These are phyloP conservation scores for Agrenia bidenticulata DNA, from an alignment of 2,888 invertebrate species.

Conservation along the genomic window DNA sequence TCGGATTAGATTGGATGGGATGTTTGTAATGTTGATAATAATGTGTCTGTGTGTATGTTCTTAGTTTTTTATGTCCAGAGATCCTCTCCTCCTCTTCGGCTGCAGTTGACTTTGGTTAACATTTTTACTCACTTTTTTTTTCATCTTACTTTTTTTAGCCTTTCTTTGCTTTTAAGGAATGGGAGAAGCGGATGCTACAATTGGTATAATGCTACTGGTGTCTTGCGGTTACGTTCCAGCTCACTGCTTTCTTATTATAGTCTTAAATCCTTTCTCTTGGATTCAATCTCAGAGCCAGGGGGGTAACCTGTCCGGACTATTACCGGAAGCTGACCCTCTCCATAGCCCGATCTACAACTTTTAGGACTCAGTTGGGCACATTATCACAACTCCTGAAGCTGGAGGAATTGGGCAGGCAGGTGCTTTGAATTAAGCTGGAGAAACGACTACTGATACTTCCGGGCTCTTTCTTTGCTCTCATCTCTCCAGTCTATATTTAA, in stretches of 20 bases:
- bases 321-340: too few species aligned
- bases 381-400: too few species aligned
- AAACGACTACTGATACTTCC: too few species aligned
- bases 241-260: constrained; percentile 8
- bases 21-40: constrained; percentile 18
- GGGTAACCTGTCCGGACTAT: too few species aligned
- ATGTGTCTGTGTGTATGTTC: constrained; percentile 8
- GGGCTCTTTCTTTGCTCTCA: too few species aligned
- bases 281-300: neutral
- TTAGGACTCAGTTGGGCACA: too few species aligned
- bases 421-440: too few species aligned
- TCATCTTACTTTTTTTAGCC: neutral
- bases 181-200: neutral
- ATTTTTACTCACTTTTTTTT: constrained; percentile 1
- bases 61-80: neutral
- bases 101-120: constrained; percentile 22
- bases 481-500: too few species aligned
- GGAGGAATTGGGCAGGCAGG: too few species aligned
- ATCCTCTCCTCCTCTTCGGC: neutral
- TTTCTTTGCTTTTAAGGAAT: constrained; percentile 6
- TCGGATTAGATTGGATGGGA: constrained; percentile 19
- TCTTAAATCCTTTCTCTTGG: constrained; percentile 1
- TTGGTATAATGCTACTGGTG: neutral
- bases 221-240: constrained; percentile 1
- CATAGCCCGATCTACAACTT: too few species aligned